A percentile compares a stretch with the other conserved stretches of the same genome.
Conservation (phyloP, 2,113 vertebrate genomes). For the Brevimyrus niger region DNA sequence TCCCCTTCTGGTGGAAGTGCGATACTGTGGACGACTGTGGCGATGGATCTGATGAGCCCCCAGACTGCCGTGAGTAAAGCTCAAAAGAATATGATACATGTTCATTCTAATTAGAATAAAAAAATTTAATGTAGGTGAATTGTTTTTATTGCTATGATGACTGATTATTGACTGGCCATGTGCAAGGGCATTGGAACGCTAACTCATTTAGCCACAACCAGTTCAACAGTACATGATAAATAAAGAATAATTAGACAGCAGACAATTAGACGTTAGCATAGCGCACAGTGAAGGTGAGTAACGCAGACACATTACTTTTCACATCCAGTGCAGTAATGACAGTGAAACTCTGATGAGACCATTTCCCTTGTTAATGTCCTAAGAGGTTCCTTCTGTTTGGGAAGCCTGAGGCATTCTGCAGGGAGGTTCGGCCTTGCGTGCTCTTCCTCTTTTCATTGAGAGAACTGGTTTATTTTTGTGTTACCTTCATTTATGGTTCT, state of each 20-base stretch:
- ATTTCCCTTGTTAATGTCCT: background rate
- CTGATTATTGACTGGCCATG: background rate
- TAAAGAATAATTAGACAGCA: background rate
- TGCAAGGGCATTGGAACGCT: background rate
- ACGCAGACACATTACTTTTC: background rate
- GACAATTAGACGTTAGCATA: background rate
- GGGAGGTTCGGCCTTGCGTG: background rate
- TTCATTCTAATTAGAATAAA: background rate
- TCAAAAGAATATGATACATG: background rate
- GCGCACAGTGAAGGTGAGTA: background rate
- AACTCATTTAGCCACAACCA: background rate
- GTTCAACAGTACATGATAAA: background rate
- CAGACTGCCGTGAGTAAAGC: slow-evolving; percentile 84
- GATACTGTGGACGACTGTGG: slow-evolving; percentile 97
- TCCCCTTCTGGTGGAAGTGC: slow-evolving; percentile 99
- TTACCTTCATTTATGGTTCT: background rate
- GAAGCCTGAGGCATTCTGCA: background rate
- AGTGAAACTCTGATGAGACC: background rate
- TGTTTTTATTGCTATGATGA: background rate
- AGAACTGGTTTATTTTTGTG: background rate
- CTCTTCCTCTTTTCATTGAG: background rate
- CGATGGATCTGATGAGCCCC: slow-evolving; percentile 90
- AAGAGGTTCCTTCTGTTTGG: background rate
- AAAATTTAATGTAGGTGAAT: no score
- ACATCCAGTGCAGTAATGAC: background rate